phyloP scores from a whole-genome alignment of 2,113 vertebrate genomes.

The Indri indri region DNA sequence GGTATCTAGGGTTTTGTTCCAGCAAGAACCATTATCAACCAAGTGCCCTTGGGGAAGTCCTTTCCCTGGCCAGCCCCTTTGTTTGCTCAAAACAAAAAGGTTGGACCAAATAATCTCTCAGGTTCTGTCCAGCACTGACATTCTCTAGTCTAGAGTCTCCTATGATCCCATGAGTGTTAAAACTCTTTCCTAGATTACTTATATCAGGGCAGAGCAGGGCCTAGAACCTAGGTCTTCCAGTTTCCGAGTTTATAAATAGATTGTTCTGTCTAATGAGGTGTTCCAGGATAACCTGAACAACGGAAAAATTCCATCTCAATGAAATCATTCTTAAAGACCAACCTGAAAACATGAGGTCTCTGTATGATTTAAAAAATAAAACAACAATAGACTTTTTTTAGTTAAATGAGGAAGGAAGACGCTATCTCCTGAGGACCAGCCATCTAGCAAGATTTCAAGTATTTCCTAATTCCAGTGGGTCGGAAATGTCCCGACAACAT shows the following conservation, averaged over 20 bases:
- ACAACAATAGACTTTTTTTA: not conserved
- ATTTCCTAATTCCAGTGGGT: not conserved
- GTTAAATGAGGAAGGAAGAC: not conserved
- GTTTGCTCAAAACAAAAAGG: not conserved
- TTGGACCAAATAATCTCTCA: not conserved
- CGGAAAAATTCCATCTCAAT: not conserved
- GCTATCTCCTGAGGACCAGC: not conserved
- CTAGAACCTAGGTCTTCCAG: not conserved
- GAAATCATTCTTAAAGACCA: not conserved
- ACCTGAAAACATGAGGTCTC: not conserved
- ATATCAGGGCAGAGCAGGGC: not conserved
- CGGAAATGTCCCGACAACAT: not conserved
- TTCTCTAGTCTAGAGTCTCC: not conserved
- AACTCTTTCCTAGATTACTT: not conserved
- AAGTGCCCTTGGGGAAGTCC: not conserved
- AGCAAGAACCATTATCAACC: not conserved
- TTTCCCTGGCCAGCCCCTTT: not conserved
- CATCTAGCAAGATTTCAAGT: constrained; percentile 22
- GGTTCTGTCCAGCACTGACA: not conserved
- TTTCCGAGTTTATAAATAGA: not conserved
- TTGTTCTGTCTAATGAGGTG: not conserved
- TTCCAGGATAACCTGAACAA: not conserved
- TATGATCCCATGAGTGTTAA: not conserved
- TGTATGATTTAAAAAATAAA: not conserved
- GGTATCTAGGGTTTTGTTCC: not conserved